Percentiles rank a stretch among this genome's conserved stretches.
Conservation (phyloP, 2,888 invertebrate species). For the Acronicta leporina region DNA sequence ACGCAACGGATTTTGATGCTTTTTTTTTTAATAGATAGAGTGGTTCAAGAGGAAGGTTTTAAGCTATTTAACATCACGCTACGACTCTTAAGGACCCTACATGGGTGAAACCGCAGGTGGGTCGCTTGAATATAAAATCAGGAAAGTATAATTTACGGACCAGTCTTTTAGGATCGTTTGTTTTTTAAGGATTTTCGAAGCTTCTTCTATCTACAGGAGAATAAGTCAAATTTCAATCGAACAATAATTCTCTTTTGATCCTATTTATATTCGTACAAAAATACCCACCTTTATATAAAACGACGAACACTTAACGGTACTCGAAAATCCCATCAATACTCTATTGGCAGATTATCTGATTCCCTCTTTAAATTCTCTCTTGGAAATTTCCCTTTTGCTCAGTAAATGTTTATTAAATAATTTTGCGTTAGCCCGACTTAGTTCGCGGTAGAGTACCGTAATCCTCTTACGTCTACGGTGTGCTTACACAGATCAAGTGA, state of each 20-base stretch:
- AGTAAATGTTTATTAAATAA: conserved; percentile 71
- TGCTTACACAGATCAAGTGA: conserved; percentile 38
- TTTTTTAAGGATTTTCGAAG: neutral
- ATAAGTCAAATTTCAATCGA: neutral
- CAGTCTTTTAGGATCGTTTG: too few species aligned
- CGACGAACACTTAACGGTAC: neutral
- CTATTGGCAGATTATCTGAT: conserved; percentile 43
- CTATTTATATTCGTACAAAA: neutral
- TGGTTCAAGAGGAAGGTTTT: too few species aligned
- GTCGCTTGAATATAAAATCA: neutral
- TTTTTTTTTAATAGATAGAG: too few species aligned
- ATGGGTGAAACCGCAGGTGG: too few species aligned
- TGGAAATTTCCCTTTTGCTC: conserved; percentile 40
- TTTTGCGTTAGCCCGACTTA: conserved; percentile 66
- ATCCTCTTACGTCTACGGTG: conserved; percentile 70
- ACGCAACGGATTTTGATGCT: too few species aligned
- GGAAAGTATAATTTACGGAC: neutral
- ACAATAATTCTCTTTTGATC: neutral
- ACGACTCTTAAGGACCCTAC: too few species aligned
- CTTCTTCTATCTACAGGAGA: neutral
- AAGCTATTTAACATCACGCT: too few species aligned
- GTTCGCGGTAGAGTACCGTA: conserved; percentile 64
- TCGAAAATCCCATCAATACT: conserved; percentile 21
- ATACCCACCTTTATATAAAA: neutral
- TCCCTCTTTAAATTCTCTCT: conserved; percentile 47